Conservation (phyloP, 1,140 invertebrate genomes). For the Diuraphis noxia region DNA sequence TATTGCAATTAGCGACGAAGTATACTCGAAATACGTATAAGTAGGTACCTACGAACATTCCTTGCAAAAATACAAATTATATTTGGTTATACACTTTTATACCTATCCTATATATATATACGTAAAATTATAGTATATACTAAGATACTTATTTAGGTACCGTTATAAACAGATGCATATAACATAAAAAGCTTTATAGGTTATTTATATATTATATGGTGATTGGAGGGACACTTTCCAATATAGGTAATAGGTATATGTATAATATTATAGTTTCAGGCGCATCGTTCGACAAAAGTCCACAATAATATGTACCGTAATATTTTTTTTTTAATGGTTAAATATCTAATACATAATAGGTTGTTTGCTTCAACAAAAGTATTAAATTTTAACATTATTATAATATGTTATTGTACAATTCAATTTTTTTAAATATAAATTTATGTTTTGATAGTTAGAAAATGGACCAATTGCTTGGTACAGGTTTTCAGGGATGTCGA, state of each 20-base stretch:
- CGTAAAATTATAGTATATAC: not conserved
- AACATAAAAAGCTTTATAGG: not conserved
- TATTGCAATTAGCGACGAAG: not conserved
- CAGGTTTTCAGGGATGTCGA: no score
- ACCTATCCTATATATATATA: not conserved
- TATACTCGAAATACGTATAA: not conserved
- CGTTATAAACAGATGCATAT: no score
- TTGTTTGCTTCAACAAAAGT: no score
- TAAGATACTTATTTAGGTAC: not conserved
- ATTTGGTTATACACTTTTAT: not conserved
- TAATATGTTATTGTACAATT: no score
- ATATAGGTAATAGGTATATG: no score
- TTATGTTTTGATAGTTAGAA: no score
- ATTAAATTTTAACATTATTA: no score
- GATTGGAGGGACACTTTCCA: not conserved
- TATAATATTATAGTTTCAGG: not conserved
- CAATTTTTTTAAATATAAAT: no score
- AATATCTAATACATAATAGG: no score
- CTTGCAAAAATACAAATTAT: conserved; percentile 17
- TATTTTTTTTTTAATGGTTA: no score
- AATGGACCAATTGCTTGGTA: no score
- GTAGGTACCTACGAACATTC: not conserved
- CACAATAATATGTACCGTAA: not conserved
- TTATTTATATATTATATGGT: not conserved
- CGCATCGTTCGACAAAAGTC: not conserved